Conservation (phyloP, 2,888 invertebrate species). For the Mechanitis mazaeus region DNA sequence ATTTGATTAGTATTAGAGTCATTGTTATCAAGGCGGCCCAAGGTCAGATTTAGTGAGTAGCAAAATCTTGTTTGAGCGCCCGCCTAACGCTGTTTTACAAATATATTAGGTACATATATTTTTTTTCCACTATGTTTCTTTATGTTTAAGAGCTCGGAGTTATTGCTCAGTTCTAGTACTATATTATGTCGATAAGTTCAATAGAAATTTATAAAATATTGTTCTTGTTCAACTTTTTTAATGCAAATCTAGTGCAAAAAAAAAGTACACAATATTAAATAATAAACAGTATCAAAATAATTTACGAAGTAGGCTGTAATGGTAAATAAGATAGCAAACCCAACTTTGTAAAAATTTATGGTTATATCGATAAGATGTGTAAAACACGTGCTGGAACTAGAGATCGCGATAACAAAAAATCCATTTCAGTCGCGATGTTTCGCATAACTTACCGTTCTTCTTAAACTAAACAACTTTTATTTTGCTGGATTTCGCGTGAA, state of each 20-base stretch:
- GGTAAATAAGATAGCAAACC: not conserved
- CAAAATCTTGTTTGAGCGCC: too few relatives aligned
- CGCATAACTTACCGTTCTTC: constrained; percentile 31
- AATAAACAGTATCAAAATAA: constrained; percentile 6
- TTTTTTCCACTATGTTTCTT: too few relatives aligned
- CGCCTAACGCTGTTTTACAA: too few relatives aligned
- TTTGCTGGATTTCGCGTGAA: constrained; percentile 15
- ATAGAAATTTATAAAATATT: too few relatives aligned
- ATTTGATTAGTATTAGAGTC: not conserved
- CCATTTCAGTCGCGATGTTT: constrained; percentile 24
- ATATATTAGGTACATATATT: too few relatives aligned
- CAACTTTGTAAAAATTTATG: constrained; percentile 45
- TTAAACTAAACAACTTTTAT: constrained; percentile 25
- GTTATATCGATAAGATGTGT: constrained; percentile 44
- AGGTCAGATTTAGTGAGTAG: too few relatives aligned
- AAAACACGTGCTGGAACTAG: constrained; percentile 37
- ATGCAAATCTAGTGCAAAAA: too few relatives aligned
- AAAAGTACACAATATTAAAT: too few relatives aligned
- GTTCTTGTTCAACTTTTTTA: too few relatives aligned
- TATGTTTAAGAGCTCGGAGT: too few relatives aligned
- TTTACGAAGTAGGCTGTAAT: constrained; percentile 9
- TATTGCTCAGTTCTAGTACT: too few relatives aligned
- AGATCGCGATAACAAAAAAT: constrained; percentile 35
- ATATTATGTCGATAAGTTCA: too few relatives aligned
- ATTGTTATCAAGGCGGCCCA: not conserved